Evolutionary conservation across 2,888 invertebrate genomes (phyloP), one percentile per base, ranked within the genome.

Genomic region (Fragum whitleyi): DNA sequence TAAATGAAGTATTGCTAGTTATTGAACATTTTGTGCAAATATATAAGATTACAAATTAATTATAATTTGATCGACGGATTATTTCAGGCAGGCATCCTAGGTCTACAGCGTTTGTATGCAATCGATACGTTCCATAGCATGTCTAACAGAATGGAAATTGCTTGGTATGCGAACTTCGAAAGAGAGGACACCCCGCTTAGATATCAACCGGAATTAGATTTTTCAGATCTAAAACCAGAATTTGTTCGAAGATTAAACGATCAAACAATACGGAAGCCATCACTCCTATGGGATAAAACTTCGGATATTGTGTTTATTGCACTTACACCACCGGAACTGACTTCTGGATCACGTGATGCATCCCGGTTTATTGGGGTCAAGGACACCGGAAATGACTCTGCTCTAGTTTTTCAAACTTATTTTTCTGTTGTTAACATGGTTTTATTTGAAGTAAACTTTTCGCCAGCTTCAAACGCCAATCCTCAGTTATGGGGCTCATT

Each of bases 101-200:
- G 85, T 5, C 62, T 89, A 39, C 89, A 87, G 74, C 79, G 89
- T 16, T 75, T 89, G 11, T 89, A 88, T 74, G 89, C 89, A 16
- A 77, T 89, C 6, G 89, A 89, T 73, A 74, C 82, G 9, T 81
- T 70, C 51, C 28, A 72, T 3, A 65, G 78, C 36, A 79, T 86
- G 83, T 47, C 71, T 0, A 78, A 85, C 19, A 28, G 80, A 23
- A 74, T 86, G 26, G 51, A 76, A 14, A 74, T 85, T 11, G 83
- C 82, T 0, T 89, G 89, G 89, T 87, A 86, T 65, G 77, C 79
- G 26, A 87, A 88, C 73, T 87, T 89, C 57, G 88, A 89, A 69
- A 77, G 75, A 29, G 87, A 87, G 71, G 1, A 42, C 0, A 57
- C 36, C 6, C 5, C 21, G 2, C 6, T 36, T 0, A 23, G 19